phyloP scores from a whole-genome alignment of 2,888 invertebrate species.

The Melipona beecheii region DNA sequence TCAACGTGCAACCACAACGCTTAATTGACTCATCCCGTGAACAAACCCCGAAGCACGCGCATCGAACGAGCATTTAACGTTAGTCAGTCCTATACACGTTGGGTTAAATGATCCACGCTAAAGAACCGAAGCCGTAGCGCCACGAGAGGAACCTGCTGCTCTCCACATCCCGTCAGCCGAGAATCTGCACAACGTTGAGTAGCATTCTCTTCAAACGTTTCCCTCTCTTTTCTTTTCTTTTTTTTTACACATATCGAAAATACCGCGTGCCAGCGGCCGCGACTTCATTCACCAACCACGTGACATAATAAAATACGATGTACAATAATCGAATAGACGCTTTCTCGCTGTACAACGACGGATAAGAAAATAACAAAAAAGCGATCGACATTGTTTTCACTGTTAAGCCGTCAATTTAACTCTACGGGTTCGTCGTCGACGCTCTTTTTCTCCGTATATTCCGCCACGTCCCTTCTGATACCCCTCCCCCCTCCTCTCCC shows the following conservation, averaged over 20 bases:
- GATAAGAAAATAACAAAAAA: slow-evolving; percentile 73
- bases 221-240: background rate
- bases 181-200: slow-evolving; percentile 13
- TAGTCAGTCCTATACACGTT: slow-evolving; percentile 29
- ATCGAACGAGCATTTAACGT: slow-evolving; percentile 21
- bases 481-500: background rate
- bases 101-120: slow-evolving; percentile 9
- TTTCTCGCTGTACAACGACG: slow-evolving; percentile 68
- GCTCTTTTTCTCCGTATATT: background rate
- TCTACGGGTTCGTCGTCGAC: slow-evolving; percentile 46
- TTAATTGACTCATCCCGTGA: slow-evolving; percentile 16
- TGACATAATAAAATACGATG: slow-evolving; percentile 76
- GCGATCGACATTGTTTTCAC: slow-evolving; percentile 57
- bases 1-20: background rate
- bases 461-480: background rate
- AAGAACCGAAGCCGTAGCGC: slow-evolving; percentile 48
- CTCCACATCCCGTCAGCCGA: slow-evolving; percentile 44
- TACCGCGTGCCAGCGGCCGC: slow-evolving; percentile 38
- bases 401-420: slow-evolving; percentile 61
- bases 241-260: slow-evolving; percentile 55
- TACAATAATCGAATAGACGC: slow-evolving; percentile 72
- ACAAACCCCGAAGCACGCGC: background rate
- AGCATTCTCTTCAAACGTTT: background rate
- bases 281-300: slow-evolving; percentile 64
- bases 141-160: slow-evolving; percentile 52